A percentile compares a stretch with the other conserved stretches of the same genome.
Evolutionary conservation across 2,888 invertebrate genomes (phyloP).

Genomic region (Plagodis pulveraria): DNA sequence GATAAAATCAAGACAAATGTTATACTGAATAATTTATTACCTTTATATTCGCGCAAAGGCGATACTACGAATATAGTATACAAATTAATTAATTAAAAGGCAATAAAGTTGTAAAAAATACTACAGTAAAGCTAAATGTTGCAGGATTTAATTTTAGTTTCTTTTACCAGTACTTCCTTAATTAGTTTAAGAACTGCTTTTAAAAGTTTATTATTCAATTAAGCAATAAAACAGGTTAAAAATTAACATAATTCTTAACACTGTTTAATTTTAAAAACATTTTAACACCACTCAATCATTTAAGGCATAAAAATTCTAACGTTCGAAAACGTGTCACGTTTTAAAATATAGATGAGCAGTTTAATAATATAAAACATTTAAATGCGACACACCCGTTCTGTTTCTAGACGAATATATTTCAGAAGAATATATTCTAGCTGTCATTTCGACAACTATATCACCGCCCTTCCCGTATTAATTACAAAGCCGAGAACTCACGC

Average conservation of each 20-base stretch:
- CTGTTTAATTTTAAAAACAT: slow-evolving; percentile 30
- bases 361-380: slow-evolving; percentile 36
- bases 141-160: slow-evolving; percentile 3
- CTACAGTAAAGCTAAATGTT: slow-evolving; percentile 11
- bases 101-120: slow-evolving; percentile 16
- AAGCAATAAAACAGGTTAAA: slow-evolving; percentile 35
- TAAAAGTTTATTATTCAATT: slow-evolving; percentile 35
- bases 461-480: slow-evolving; percentile 64
- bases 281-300: slow-evolving; percentile 51
- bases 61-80: slow-evolving; percentile 20
- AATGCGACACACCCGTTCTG: slow-evolving; percentile 47
- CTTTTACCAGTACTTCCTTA: slow-evolving; percentile 47
- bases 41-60: slow-evolving; percentile 9
- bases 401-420: slow-evolving; percentile 45
- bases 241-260: slow-evolving; percentile 27
- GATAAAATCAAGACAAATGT: too few species aligned
- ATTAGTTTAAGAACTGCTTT: slow-evolving; percentile 39
- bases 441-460: slow-evolving; percentile 57
- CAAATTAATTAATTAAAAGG: slow-evolving; percentile 24
- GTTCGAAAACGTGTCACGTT: slow-evolving; percentile 41
- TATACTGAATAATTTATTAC: slow-evolving; percentile 19
- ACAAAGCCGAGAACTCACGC: slow-evolving; percentile 64
- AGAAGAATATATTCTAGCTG: slow-evolving; percentile 45
- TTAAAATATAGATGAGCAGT: slow-evolving; percentile 29
- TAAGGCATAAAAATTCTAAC: slow-evolving; percentile 45